Evolutionary conservation across 2,113 vertebrate species (phyloP).

Genomic region (Triplophysa rosa): DNA sequence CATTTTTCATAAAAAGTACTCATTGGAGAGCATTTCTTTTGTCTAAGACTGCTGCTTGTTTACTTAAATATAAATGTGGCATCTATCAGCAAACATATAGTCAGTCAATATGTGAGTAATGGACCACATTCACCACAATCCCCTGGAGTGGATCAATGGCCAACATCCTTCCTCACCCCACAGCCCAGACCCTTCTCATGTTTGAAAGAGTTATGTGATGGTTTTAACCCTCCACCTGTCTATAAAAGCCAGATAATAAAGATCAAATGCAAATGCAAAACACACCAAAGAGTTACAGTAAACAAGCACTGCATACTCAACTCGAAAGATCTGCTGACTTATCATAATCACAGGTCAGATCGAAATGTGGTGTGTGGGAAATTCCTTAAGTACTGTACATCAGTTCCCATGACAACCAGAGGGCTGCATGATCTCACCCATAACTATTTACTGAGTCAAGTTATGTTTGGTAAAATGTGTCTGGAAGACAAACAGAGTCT

Average conservation of each 20-base stretch:
- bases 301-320: not conserved
- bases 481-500: too few species aligned
- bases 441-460: not conserved
- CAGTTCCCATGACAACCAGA: slow-evolving; percentile 4
- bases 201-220: not conserved
- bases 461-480: not conserved
- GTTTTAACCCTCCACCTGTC: slow-evolving; percentile 17
- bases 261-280: not conserved
- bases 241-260: slow-evolving; percentile 2
- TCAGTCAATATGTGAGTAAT: slow-evolving; percentile 23
- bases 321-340: slow-evolving; percentile 1
- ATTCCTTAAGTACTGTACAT: not conserved
- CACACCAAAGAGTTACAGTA: not conserved
- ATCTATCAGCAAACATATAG: not conserved
- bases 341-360: not conserved
- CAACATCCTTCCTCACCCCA: not conserved
- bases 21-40: too few species aligned
- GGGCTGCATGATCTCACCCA: not conserved
- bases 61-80: too few species aligned
- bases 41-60: too few species aligned
- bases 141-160: not conserved
- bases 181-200: not conserved
- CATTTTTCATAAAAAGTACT: too few species aligned
- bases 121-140: slow-evolving; percentile 1
- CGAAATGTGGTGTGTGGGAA: not conserved